These are phyloP conservation scores for Megamerina dolium DNA, from an alignment of 2,888 invertebrate genomes.

Conservation along the genomic window DNA sequence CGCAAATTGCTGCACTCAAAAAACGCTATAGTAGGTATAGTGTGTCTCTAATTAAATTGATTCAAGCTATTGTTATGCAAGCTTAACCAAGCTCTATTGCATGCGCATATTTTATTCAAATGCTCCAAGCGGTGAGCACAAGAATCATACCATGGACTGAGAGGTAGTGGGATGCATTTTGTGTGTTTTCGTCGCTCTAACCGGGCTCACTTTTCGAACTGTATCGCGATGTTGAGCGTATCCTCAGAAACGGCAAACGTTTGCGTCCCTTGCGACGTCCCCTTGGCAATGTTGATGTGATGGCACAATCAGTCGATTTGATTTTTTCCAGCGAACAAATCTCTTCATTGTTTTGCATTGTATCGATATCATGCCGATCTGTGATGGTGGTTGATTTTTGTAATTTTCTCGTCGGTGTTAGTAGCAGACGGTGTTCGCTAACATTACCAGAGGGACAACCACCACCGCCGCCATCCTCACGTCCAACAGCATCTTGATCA, in stretches of 20 bases:
- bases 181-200: slow-evolving; percentile 18
- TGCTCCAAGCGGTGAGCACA: too few relatives aligned
- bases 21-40: too few relatives aligned
- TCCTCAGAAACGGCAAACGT: slow-evolving; percentile 20
- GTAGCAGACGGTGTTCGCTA: background rate
- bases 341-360: background rate
- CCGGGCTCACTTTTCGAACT: slow-evolving; percentile 30
- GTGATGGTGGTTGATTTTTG: background rate
- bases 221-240: slow-evolving; percentile 23
- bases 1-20: too few relatives aligned
- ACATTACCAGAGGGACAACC: background rate
- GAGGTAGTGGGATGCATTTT: too few relatives aligned
- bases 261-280: slow-evolving; percentile 20
- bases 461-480: slow-evolving; percentile 3
- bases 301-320: background rate
- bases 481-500: too few relatives aligned
- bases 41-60: too few relatives aligned
- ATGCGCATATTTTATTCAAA: too few relatives aligned
- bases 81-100: too few relatives aligned
- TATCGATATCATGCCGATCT: too few relatives aligned
- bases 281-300: slow-evolving; percentile 5
- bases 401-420: background rate
- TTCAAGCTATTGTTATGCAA: too few relatives aligned
- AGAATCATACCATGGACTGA: too few relatives aligned
- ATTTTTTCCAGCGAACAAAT: too few relatives aligned